Conservation (phyloP, 2,113 vertebrate species). For the Struthio camelus region DNA sequence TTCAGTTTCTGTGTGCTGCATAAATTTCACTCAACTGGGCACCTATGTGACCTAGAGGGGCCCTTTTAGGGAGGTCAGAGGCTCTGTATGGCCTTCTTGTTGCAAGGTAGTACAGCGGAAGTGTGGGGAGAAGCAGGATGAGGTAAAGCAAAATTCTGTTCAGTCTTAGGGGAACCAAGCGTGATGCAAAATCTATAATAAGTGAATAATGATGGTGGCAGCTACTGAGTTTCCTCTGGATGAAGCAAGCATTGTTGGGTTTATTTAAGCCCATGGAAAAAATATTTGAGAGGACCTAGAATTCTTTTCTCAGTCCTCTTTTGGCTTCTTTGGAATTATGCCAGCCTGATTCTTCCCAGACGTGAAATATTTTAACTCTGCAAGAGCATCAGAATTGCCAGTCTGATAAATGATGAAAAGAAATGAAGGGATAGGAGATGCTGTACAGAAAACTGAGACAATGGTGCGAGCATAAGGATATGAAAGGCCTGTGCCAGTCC, state of each 20-base stretch:
- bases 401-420: not conserved
- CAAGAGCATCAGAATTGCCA: not conserved
- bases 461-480: not conserved
- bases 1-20: not conserved
- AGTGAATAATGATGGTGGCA: not conserved
- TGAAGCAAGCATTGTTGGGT: not conserved
- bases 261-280: not conserved
- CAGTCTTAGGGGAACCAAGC: not conserved
- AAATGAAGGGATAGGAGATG: not conserved
- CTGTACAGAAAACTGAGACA: not conserved
- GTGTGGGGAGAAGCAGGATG: not conserved
- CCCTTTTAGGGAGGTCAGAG: not conserved
- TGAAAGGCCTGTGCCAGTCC: not conserved
- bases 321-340: not conserved
- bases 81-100: not conserved
- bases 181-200: not conserved
- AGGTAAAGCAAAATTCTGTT: not conserved
- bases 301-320: not conserved
- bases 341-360: not conserved
- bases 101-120: not conserved
- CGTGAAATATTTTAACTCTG: not conserved
- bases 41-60: not conserved
- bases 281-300: not conserved
- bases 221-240: not conserved
- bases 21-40: not conserved